Evolutionary conservation across 2,113 vertebrate species (phyloP).

Genomic region (Panthera tigris): DNA sequence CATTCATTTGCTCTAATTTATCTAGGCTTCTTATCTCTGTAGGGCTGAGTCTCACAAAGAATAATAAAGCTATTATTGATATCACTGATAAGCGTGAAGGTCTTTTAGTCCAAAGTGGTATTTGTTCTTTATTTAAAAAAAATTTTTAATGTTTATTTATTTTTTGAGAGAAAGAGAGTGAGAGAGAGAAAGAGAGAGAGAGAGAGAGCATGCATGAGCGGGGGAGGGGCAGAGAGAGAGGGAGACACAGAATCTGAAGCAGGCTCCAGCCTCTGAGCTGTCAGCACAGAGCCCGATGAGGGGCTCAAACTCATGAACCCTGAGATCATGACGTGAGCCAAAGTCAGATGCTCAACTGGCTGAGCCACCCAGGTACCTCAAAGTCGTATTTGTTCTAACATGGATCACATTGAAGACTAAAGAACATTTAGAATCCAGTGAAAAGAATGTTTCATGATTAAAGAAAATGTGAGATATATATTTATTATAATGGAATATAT

Average conservation of each 20-base stretch:
- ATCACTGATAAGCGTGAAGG: neutral
- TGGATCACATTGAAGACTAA: neutral
- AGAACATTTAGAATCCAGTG: neutral
- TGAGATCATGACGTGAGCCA: no score
- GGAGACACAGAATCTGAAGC: no score
- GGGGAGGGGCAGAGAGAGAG: no score
- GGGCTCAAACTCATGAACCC: no score
- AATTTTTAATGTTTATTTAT: no score
- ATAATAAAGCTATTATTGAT: neutral
- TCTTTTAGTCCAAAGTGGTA: neutral
- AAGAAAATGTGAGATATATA: neutral
- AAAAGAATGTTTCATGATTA: neutral
- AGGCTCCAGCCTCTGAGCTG: no score
- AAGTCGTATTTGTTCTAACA: slow-evolving; percentile 14
- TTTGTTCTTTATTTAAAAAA: neutral
- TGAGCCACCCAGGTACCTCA: neutral
- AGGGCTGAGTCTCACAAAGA: neutral
- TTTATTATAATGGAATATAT: neutral
- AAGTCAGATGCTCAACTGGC: no score
- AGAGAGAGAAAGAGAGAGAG: no score
- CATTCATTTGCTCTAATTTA: neutral
- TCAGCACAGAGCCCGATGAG: no score
- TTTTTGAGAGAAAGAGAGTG: no score
- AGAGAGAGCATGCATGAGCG: no score
- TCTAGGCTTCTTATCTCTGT: neutral